Conservation (phyloP, 1,140 invertebrate genomes). For the Telenomus remus region DNA sequence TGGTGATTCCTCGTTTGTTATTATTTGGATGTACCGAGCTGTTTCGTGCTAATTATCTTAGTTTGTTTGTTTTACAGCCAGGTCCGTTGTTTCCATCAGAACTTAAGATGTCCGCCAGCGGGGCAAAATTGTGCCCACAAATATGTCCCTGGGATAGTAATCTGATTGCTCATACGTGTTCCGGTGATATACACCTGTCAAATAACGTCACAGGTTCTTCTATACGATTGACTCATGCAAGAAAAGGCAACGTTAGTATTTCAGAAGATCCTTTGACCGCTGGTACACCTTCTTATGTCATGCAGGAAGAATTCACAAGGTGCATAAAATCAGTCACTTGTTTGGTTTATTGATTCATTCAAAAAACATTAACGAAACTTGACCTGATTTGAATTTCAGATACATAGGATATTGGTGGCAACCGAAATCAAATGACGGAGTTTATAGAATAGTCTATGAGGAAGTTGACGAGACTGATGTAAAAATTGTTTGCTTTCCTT, state of each 20-base stretch:
- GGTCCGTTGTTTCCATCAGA: slow-evolving; percentile 83
- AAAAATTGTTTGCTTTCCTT: slow-evolving; percentile 92
- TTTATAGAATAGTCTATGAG: slow-evolving; percentile 95
- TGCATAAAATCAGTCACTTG: slow-evolving; percentile 30
- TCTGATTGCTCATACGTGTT: slow-evolving; percentile 92
- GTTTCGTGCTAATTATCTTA: neutral
- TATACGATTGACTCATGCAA: slow-evolving; percentile 87
- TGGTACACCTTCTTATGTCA: slow-evolving; percentile 96
- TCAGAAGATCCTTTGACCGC: slow-evolving; percentile 90
- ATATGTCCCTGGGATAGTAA: slow-evolving; percentile 92
- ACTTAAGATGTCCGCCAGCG: slow-evolving; percentile 79
- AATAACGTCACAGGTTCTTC: slow-evolving; percentile 84
- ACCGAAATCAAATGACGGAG: slow-evolving; percentile 82
- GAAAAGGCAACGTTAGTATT: slow-evolving; percentile 83
- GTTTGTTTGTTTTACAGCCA: slow-evolving; percentile 74
- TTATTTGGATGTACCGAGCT: neutral
- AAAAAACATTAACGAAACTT: neutral
- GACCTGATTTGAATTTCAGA: slow-evolving; percentile 68
- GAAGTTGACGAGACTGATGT: slow-evolving; percentile 97
- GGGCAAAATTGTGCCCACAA: slow-evolving; percentile 89
- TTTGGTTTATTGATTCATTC: neutral
- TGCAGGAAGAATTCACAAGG: slow-evolving; percentile 96
- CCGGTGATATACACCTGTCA: slow-evolving; percentile 93
- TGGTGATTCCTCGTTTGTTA: slow-evolving; percentile 73
- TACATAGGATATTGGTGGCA: slow-evolving; percentile 99